Evolutionary conservation across 53 echinoderm and acorn worm species (phyloP).

Genomic region (Patiria pectinifera): DNA sequence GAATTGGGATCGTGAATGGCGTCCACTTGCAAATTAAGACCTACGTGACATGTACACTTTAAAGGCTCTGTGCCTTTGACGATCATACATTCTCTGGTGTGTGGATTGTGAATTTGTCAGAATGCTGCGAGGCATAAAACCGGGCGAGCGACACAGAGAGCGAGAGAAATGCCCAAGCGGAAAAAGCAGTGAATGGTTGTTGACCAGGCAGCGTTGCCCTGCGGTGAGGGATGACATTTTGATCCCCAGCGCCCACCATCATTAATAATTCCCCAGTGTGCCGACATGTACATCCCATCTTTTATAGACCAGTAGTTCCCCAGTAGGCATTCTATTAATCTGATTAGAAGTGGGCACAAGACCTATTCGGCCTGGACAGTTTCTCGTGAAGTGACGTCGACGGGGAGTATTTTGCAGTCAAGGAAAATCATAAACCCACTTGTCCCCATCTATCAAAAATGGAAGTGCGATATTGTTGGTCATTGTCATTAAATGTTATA

Average conservation of each 20-base stretch:
- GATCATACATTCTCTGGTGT: background rate
- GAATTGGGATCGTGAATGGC: too few species aligned
- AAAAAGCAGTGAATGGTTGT: conserved; percentile 42
- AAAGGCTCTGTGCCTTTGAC: background rate
- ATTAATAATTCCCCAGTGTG: background rate
- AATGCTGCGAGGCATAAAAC: background rate
- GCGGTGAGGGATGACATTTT: conserved; percentile 39
- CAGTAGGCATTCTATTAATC: background rate
- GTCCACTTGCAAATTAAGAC: too few species aligned
- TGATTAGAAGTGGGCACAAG: background rate
- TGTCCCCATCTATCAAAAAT: background rate
- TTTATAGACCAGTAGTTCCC: background rate
- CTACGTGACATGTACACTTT: background rate
- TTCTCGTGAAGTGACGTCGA: background rate
- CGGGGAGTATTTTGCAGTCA: background rate
- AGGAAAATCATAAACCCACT: background rate
- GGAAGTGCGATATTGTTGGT: background rate
- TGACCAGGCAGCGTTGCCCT: conserved; percentile 34
- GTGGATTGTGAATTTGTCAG: background rate
- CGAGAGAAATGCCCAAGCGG: background rate
- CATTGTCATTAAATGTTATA: background rate
- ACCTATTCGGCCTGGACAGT: background rate
- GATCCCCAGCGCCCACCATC: conserved; percentile 26
- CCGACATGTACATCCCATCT: background rate
- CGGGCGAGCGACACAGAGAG: background rate